phyloP scores from a whole-genome alignment of 2,797 vertebrate genomes.

The Aphelocoma californica region DNA sequence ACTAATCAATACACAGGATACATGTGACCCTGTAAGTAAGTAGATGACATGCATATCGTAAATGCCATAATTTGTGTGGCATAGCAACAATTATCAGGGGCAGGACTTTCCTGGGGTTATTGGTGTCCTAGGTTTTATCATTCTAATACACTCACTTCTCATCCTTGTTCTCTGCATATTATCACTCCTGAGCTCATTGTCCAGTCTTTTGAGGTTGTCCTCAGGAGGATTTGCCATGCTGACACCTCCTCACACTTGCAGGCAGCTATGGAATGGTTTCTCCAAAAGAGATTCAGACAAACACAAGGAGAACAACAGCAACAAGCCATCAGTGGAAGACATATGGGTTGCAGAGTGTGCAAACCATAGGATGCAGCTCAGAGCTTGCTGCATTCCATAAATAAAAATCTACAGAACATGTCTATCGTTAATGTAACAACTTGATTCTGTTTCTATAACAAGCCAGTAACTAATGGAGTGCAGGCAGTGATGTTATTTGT shows the following conservation, averaged over 20 bases:
- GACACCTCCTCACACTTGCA: background rate
- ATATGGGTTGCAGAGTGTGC: background rate
- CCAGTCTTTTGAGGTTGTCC: background rate
- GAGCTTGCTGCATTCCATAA: background rate
- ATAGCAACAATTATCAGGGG: background rate
- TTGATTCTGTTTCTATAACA: background rate
- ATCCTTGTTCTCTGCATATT: background rate
- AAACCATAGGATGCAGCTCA: background rate
- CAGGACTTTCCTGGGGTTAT: background rate
- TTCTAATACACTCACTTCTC: conserved; percentile 14
- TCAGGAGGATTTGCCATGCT: conserved; percentile 10
- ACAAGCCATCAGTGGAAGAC: background rate
- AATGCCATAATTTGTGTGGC: background rate
- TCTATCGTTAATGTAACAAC: background rate
- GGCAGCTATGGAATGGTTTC: background rate
- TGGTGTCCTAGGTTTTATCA: conserved; percentile 18
- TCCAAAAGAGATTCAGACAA: conserved; percentile 21
- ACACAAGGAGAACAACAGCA: background rate
- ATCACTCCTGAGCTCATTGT: conserved; percentile 6
- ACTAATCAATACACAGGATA: background rate
- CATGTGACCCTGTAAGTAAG: background rate
- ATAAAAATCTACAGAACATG: background rate
- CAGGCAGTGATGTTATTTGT: background rate
- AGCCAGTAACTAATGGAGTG: background rate
- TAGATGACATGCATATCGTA: background rate